Evolutionary conservation across 2,113 vertebrate species (phyloP).

Genomic region (Poeciliopsis prolifica): DNA sequence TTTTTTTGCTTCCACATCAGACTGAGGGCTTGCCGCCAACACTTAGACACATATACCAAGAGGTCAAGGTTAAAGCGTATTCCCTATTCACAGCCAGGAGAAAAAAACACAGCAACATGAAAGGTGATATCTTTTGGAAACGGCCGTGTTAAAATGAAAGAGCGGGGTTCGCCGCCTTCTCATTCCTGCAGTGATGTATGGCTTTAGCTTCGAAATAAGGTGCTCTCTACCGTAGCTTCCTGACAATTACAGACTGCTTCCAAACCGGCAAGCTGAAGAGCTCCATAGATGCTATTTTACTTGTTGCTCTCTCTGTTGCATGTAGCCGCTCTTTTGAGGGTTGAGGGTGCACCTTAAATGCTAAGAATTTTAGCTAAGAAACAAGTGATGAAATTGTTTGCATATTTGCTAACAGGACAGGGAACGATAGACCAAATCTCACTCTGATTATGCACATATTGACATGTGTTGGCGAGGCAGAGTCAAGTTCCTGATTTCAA

Average conservation of each 20-base stretch:
- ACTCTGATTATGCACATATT: constrained; percentile 18
- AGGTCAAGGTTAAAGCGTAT: constrained; percentile 43
- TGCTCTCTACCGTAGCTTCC: constrained; percentile 66
- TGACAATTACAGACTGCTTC: constrained; percentile 72
- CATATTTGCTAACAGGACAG: background rate
- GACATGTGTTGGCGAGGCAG: constrained; percentile 41
- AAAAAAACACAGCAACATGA: constrained; percentile 70
- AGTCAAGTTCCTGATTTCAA: constrained; percentile 70
- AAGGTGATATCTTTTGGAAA: constrained; percentile 75
- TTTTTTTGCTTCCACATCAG: background rate
- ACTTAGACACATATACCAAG: background rate
- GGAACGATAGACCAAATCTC: constrained; percentile 2
- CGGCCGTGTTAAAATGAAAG: constrained; percentile 75
- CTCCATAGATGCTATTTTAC: constrained; percentile 70
- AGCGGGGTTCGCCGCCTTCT: constrained; percentile 66
- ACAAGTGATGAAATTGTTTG: background rate
- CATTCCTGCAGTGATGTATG: constrained; percentile 78
- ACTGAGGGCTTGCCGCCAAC: background rate
- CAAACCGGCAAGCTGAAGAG: constrained; percentile 59
- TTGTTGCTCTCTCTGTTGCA: constrained; percentile 4
- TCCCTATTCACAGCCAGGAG: constrained; percentile 58
- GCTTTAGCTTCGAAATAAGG: constrained; percentile 68
- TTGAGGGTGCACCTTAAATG: background rate
- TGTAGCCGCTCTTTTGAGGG: constrained; percentile 1
- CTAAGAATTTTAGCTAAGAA: background rate